A percentile compares a stretch with the other conserved stretches of the same genome.
phyloP scores from a whole-genome alignment of 2,888 invertebrate genomes.

The Eudasyphora cyanicolor region DNA sequence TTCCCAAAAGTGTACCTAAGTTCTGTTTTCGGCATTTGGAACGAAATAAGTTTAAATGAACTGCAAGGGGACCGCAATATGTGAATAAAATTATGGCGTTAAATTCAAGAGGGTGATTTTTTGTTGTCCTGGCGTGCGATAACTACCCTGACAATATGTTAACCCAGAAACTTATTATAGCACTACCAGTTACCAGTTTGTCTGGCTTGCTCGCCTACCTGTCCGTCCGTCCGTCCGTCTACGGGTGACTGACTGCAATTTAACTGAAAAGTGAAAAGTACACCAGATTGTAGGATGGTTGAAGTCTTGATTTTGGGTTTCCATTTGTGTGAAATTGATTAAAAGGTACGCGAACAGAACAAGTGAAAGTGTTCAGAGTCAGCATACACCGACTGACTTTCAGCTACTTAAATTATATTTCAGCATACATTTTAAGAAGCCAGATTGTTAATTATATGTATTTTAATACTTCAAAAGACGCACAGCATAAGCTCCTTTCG shows the following conservation, averaged over 20 bases:
- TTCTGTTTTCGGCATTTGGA: slow-evolving; percentile 67
- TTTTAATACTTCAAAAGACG: no score
- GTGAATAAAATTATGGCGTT: slow-evolving; percentile 72
- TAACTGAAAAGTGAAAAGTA: slow-evolving; percentile 24
- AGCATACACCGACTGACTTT: neutral
- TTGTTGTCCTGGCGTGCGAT: slow-evolving; percentile 49
- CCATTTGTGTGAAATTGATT: neutral
- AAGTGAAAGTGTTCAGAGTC: neutral
- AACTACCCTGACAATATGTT: slow-evolving; percentile 77
- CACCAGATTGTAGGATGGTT: neutral
- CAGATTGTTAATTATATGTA: no score
- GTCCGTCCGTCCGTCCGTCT: slow-evolving; percentile 35
- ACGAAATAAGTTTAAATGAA: slow-evolving; percentile 70
- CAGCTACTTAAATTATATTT: no score
- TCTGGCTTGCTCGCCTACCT: slow-evolving; percentile 27
- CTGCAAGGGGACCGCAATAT: slow-evolving; percentile 75
- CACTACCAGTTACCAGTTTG: slow-evolving; percentile 45
- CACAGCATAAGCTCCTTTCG: no score
- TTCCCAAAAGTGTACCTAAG: slow-evolving; percentile 77
- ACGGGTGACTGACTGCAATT: slow-evolving; percentile 47
- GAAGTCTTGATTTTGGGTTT: neutral
- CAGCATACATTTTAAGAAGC: no score
- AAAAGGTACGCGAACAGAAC: neutral
- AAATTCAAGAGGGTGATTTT: slow-evolving; percentile 67
- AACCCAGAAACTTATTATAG: slow-evolving; percentile 73